Percentiles rank a stretch among this genome's conserved stretches.
Conservation (phyloP, 2,888 invertebrate species). For the Pterostichus madidus region DNA sequence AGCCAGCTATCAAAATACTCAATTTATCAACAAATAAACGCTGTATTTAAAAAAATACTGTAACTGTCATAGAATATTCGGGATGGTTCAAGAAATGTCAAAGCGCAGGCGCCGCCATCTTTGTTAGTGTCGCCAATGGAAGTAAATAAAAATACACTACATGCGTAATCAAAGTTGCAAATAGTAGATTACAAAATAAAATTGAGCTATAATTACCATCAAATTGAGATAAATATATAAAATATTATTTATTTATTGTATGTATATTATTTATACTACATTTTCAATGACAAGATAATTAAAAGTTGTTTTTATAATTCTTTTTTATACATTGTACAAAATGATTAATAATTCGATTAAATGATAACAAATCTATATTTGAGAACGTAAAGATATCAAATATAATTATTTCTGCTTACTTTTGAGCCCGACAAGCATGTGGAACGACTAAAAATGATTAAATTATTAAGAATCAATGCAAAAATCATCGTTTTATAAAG, state of each 20-base stretch:
- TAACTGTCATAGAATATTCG: slow-evolving; percentile 37
- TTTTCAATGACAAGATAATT: no score
- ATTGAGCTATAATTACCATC: background rate
- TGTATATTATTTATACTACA: no score
- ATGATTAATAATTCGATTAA: background rate
- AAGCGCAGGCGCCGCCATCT: background rate
- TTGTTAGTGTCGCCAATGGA: background rate
- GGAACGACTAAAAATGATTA: no score
- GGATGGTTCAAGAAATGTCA: slow-evolving; percentile 3
- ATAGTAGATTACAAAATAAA: background rate
- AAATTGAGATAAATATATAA: no score
- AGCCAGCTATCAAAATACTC: background rate
- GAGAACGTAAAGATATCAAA: background rate
- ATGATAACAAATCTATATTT: background rate
- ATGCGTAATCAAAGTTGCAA: background rate
- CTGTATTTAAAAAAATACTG: background rate
- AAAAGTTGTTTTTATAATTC: no score
- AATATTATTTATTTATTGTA: background rate
- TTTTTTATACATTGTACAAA: no score
- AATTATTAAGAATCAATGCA: background rate
- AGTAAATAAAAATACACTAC: background rate
- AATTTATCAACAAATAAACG: background rate
- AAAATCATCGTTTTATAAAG: background rate
- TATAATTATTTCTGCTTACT: no score
- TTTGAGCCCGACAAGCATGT: no score